Evolutionary conservation across 2,797 vertebrate genomes (phyloP).

Genomic region (Eleutherodactylus coqui): DNA sequence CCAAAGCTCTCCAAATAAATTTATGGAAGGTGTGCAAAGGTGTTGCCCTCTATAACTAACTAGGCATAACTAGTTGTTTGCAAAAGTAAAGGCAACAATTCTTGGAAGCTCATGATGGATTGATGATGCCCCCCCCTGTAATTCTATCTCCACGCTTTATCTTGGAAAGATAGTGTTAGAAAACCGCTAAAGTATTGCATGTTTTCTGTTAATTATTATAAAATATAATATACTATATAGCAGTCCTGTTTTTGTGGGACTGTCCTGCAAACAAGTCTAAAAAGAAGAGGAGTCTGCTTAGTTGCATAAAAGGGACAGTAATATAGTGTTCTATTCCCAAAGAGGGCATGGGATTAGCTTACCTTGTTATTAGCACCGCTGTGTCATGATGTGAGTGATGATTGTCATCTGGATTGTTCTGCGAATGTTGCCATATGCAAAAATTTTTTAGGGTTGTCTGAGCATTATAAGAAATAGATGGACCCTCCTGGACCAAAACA

Average conservation of each 20-base stretch:
- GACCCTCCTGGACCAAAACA: conserved; percentile 84
- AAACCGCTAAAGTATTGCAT: too few species aligned
- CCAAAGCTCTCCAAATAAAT: too few species aligned
- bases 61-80: too few species aligned
- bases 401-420: conserved; percentile 88
- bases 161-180: too few species aligned
- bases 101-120: too few species aligned
- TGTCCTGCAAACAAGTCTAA: not conserved
- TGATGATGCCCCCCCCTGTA: too few species aligned
- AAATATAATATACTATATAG: too few species aligned
- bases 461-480: conserved; percentile 93
- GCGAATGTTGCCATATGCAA: conserved; percentile 96
- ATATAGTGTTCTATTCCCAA: not conserved
- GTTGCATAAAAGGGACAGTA: not conserved
- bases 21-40: too few species aligned
- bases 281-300: not conserved
- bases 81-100: too few species aligned
- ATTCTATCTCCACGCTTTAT: too few species aligned
- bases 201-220: too few species aligned
- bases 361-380: conserved; percentile 96
- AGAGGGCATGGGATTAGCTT: not conserved
- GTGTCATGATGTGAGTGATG: conserved; percentile 92
- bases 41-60: too few species aligned
- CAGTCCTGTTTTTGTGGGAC: not conserved
- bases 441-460: conserved; percentile 98